Base-by-base conservation (phyloP, 2,888 invertebrate genomes). In the Odontomyia ornata region DNA sequence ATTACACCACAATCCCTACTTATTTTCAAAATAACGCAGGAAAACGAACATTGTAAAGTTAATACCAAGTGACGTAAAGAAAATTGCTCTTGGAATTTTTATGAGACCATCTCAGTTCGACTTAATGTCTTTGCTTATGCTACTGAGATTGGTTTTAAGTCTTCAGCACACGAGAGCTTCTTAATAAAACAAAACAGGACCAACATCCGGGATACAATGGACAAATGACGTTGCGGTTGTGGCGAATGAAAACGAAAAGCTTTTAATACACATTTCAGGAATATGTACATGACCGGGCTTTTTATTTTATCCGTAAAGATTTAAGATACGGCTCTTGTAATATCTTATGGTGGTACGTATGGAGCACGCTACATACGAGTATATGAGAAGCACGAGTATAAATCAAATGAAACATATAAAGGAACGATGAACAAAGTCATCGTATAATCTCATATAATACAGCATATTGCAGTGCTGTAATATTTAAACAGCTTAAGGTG, bases 81-180 rank as follows among this genome's bases (percentile, higher is more conserved):
- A 77, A 77, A 77, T 77, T 77, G 77, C 77, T 77, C 65, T 67
- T 75, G 69, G 77, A 77, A 77, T 77, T 77, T 77, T 77, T 77
- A 77, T 77, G 75, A 77, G 77, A 67, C 75, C 73, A 77, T 77
- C 77, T 64, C 75, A 67, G 67, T 75, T 75, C 75, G 75, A 75
- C 77, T 75, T 75, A 75, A 75, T 77, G 75, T 67, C 67, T 23
- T 65, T 76, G 47, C 65, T 64, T 65, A 76, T 67, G 46, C 67
- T 56, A 67, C 76, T 36, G 67, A 76, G 76, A 76, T 76, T 76
- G 76, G 76, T 76, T 76, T 56, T 52, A 76, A 76, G 65, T 67
- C 75, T 75, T 64, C 75, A 60, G 46, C 52, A 75, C 47, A 73
- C 73, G 25, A 73, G 75, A 13, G 36, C 57, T 64, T 64, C 73